Conservation (phyloP, 2,113 vertebrate genomes). For the Phodopus roborovskii region DNA sequence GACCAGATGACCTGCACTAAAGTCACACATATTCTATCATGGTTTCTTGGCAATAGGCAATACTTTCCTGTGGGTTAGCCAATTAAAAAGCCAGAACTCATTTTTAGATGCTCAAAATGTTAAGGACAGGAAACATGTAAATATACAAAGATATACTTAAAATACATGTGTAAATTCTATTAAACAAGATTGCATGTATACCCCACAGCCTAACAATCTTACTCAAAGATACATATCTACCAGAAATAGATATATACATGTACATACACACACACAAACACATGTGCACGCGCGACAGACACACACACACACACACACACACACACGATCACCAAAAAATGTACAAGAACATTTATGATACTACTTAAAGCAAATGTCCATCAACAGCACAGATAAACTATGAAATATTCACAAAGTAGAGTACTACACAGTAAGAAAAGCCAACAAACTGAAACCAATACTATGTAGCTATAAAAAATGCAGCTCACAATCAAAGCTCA, state of each 20-base stretch:
- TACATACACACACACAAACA: not conserved
- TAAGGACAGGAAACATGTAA: not conserved
- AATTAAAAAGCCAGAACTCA: constrained; percentile 10
- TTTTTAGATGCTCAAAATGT: constrained; percentile 22
- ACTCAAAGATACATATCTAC: not conserved
- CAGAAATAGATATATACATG: not conserved
- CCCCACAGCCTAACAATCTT: not conserved
- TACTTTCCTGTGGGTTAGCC: not conserved
- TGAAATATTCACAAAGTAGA: not conserved
- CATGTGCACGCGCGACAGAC: too few species aligned
- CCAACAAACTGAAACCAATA: not conserved
- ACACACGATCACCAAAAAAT: too few species aligned
- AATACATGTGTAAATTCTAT: not conserved
- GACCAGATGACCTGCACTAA: not conserved
- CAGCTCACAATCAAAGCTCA: not conserved
- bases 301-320: too few species aligned
- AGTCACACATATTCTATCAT: not conserved
- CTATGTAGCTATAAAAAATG: not conserved
- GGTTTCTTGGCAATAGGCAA: not conserved
- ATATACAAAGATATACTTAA: not conserved
- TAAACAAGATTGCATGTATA: not conserved
- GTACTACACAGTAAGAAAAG: not conserved
- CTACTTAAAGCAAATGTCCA: not conserved
- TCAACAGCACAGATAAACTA: not conserved
- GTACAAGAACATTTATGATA: not conserved